phyloP scores from a whole-genome alignment of 2,888 invertebrate genomes.

The Ischnura elegans region DNA sequence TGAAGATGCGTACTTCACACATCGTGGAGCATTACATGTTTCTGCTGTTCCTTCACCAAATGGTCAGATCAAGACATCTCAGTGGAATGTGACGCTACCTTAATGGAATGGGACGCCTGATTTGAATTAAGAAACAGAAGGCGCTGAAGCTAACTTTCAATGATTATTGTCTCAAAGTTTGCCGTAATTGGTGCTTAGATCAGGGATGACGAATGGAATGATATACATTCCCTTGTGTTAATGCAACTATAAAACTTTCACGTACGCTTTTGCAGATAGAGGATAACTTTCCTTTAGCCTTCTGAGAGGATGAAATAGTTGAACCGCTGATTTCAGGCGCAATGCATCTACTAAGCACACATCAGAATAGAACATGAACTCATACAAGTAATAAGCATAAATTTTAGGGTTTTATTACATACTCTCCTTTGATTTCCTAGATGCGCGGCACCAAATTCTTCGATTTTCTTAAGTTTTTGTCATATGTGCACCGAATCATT shows the following conservation, averaged over 20 bases:
- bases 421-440: too few species aligned
- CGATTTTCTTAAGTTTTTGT: too few species aligned
- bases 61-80: background rate
- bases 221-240: background rate
- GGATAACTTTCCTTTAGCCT: too few species aligned
- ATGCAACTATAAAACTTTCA: background rate
- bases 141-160: background rate
- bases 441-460: too few species aligned
- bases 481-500: too few species aligned
- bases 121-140: background rate
- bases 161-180: background rate
- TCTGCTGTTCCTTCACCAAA: background rate
- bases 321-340: too few species aligned
- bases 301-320: too few species aligned
- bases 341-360: too few species aligned
- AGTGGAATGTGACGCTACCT: background rate
- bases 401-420: too few species aligned
- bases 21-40: background rate
- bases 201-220: background rate
- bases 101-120: background rate
- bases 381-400: too few species aligned
- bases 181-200: background rate
- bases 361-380: too few species aligned
- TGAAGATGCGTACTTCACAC: background rate
- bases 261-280: too few species aligned